These are phyloP conservation scores for Alethe diademata DNA, from an alignment of 2,113 vertebrate genomes.

Conservation along the genomic window DNA sequence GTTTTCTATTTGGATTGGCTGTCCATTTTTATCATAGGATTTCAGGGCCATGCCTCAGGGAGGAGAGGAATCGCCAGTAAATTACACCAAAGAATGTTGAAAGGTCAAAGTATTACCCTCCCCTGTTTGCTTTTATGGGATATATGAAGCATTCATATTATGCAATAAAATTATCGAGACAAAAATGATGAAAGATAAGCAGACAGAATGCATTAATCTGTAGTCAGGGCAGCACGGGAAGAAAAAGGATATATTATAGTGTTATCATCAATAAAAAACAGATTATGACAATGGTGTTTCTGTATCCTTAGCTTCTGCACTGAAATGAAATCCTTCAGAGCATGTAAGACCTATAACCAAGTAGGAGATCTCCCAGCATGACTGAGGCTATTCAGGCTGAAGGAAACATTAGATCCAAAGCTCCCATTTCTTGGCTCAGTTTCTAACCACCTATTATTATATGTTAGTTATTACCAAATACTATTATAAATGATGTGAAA, in stretches of 20 bases:
- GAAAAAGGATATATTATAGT: not conserved
- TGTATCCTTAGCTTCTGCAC: not conserved
- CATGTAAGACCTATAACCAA: not conserved
- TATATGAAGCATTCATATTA: slow-evolving; percentile 29
- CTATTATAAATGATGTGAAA: not conserved
- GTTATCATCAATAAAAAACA: slow-evolving; percentile 34
- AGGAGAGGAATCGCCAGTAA: slow-evolving; percentile 33
- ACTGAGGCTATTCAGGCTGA: not conserved
- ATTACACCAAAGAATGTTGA: slow-evolving; percentile 58
- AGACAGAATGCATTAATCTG: slow-evolving; percentile 13
- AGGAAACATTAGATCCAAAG: not conserved
- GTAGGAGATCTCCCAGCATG: not conserved
- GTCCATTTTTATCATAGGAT: slow-evolving; percentile 49
- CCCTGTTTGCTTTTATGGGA: slow-evolving; percentile 41
- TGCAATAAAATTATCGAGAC: slow-evolving; percentile 46
- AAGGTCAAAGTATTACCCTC: slow-evolving; percentile 65
- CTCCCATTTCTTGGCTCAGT: not conserved
- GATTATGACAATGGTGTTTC: slow-evolving; percentile 7
- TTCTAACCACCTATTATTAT: not conserved
- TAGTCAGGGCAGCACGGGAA: not conserved
- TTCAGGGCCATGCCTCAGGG: slow-evolving; percentile 37
- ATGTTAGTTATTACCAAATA: not conserved
- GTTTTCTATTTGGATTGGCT: slow-evolving; percentile 25
- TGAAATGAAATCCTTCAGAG: slow-evolving; percentile 6
- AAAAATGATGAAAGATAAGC: slow-evolving; percentile 42